These are phyloP conservation scores for Aphelocoma californica DNA, from an alignment of 2,797 vertebrate genomes.

Conservation along the genomic window DNA sequence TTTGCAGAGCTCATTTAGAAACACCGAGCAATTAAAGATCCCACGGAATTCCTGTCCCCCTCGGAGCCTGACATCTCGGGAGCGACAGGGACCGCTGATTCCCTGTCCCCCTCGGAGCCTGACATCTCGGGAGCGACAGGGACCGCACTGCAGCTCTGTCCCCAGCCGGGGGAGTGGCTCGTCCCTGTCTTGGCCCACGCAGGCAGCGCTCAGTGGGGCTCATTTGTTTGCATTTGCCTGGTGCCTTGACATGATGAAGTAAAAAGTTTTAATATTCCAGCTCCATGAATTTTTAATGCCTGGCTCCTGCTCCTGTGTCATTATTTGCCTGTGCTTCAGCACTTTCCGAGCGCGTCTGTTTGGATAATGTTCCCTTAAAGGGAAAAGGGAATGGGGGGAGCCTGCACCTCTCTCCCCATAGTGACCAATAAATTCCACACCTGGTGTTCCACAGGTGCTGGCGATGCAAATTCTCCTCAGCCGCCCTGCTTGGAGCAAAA, in stretches of 20 bases:
- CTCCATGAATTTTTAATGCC: slow-evolving; percentile 75
- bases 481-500: not conserved
- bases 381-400: not conserved
- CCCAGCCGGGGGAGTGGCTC: not conserved
- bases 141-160: slow-evolving; percentile 12
- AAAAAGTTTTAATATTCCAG: slow-evolving; percentile 76
- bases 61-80: not conserved
- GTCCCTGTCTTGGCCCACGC: slow-evolving; percentile 11
- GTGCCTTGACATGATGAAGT: slow-evolving; percentile 66
- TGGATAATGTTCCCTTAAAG: slow-evolving; percentile 68
- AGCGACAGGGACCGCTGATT: not conserved
- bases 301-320: slow-evolving; percentile 69
- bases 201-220: slow-evolving; percentile 33
- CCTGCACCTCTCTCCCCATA: slow-evolving; percentile 14
- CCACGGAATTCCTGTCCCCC: not conserved
- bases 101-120: slow-evolving; percentile 12
- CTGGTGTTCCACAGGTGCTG: slow-evolving; percentile 42
- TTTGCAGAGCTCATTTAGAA: not conserved
- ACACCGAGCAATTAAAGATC: slow-evolving; percentile 14
- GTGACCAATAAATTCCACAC: slow-evolving; percentile 66
- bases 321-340: slow-evolving; percentile 71
- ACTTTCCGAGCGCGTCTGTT: slow-evolving; percentile 58
- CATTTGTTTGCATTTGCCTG: slow-evolving; percentile 67
- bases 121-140: not conserved
- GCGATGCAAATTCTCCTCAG: slow-evolving; percentile 7